phyloP scores from a whole-genome alignment of 2,888 invertebrate genomes.

The Acleris literana region DNA sequence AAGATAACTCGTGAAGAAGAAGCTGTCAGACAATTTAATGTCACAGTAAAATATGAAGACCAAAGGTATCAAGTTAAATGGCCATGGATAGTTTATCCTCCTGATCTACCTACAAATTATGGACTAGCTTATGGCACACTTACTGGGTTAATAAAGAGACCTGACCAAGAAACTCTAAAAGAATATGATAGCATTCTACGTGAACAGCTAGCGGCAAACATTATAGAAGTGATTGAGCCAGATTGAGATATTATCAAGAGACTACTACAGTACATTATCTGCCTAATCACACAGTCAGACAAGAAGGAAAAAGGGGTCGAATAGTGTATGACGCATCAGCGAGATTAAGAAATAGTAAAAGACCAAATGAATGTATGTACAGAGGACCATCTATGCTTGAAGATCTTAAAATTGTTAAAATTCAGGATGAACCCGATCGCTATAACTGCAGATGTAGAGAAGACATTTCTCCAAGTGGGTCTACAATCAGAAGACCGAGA shows the following conservation, averaged over 20 bases:
- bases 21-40: constrained; percentile 38
- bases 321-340: constrained; percentile 42
- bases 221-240: too few species aligned
- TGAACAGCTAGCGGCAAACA: too few species aligned
- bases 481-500: too few species aligned
- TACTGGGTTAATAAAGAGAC: constrained; percentile 26
- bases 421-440: background rate
- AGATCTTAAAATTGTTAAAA: background rate
- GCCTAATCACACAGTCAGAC: constrained; percentile 33
- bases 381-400: background rate
- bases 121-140: constrained; percentile 38
- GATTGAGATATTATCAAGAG: background rate
- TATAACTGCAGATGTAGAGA: too few species aligned
- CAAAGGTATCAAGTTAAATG: constrained; percentile 38
- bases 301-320: constrained; percentile 16
- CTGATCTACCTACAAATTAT: constrained; percentile 34
- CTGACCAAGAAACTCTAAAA: background rate
- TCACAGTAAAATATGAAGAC: constrained; percentile 26
- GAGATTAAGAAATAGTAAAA: background rate
- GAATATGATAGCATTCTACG: constrained; percentile 28
- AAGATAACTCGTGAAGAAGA: constrained; percentile 34
- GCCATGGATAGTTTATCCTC: constrained; percentile 40
- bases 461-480: too few species aligned
- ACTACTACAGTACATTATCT: constrained; percentile 37
- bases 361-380: background rate